Base-by-base conservation (phyloP, 2,113 vertebrate genomes). In the Symphodus melops region DNA sequence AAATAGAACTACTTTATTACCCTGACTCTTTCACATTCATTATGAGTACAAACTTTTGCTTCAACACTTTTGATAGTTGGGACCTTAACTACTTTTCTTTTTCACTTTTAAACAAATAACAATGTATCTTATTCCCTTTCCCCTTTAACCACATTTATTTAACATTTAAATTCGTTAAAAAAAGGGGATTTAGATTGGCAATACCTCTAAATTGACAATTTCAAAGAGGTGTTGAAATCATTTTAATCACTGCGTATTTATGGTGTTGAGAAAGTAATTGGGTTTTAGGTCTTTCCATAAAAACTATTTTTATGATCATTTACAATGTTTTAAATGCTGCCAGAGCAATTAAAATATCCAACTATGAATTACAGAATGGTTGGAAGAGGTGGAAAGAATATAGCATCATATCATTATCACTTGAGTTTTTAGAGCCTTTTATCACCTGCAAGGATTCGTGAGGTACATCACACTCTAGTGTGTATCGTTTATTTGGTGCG, bases 321-420 rank as follows among this genome's bases (percentile, higher is more conserved):
- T 68, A 64, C 5, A 79, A 44, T 11, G 37, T 66, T 23, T 2
- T 41, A 78, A 49, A 72, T 23, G 48, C 20, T 41, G 54, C 56
- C 48, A 61, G 54, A 65, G 75, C 56, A 74, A 74, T 51, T 71
- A 8, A 62, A 62, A 58, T 65, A 72, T 25, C 20, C 52, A 51
- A 72, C 28, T 49, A 44, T 48, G 60, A 28, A 71, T 72, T 65
- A 33, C 8, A 49, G 20, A 56, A 42, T 68, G 12, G 55, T 53
- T 41, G 11, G 3, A 11, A 41, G 17, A 48, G 17, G 16, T 8
- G 46, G 39, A 9, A 41, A 41, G 17, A 48, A 17, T 16, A 4
- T 7, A 19, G 46, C 14, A 48, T 19, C 5, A 2, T 4, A 17
- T 16, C 12, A 46, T 77, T 53, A 56, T 41, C n/a, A 48, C 12